Conservation (phyloP, 2,888 invertebrate species). For the Chesias legatella region DNA sequence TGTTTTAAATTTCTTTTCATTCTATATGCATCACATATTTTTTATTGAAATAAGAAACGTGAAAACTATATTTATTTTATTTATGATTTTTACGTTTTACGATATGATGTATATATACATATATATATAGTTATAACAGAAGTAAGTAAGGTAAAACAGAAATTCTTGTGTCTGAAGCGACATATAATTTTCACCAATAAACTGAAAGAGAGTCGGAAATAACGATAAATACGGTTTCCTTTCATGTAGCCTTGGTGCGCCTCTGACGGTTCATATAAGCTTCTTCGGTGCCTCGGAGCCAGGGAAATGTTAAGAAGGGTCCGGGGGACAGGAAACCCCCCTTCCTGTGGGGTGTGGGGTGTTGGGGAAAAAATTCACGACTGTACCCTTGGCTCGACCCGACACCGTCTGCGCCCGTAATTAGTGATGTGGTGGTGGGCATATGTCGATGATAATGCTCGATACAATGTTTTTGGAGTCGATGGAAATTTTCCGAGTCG, state of each 20-base stretch:
- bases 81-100: no score
- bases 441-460: slow-evolving; percentile 43
- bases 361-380: slow-evolving; percentile 73
- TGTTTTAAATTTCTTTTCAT: no score
- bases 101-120: no score
- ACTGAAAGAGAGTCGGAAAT: neutral
- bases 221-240: slow-evolving; percentile 6
- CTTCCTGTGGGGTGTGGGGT: slow-evolving; percentile 59
- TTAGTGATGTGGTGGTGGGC: slow-evolving; percentile 71
- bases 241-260: slow-evolving; percentile 11
- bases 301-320: slow-evolving; percentile 77
- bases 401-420: slow-evolving; percentile 73
- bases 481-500: slow-evolving; percentile 22
- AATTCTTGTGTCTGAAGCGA: no score
- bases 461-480: slow-evolving; percentile 36
- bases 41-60: no score
- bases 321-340: slow-evolving; percentile 67
- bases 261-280: slow-evolving; percentile 29
- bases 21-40: no score
- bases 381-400: slow-evolving; percentile 75
- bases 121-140: no score
- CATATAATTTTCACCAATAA: no score
- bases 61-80: no score
- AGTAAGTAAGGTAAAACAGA: no score
- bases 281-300: slow-evolving; percentile 74